These are phyloP conservation scores for Anseranas semipalmata DNA, from an alignment of 2,113 vertebrate species.

Conservation along the genomic window DNA sequence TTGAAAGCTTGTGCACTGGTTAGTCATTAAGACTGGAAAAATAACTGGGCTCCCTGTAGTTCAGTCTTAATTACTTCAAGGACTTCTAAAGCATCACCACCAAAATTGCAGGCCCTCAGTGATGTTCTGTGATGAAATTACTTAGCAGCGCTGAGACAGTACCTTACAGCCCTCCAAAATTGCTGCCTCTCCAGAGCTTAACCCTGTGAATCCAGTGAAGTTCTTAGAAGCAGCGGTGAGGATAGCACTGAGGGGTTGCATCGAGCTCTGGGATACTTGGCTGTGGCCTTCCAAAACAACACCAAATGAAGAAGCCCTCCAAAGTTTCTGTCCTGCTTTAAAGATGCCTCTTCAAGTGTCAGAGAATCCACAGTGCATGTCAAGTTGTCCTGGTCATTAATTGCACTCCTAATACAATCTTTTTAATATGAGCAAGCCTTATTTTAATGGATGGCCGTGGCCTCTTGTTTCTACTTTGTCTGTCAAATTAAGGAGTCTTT, in stretches of 20 bases:
- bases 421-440: background rate
- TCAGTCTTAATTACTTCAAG: background rate
- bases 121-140: background rate
- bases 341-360: background rate
- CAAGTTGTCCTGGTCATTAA: background rate
- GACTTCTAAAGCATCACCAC: background rate
- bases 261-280: background rate
- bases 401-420: background rate
- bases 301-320: background rate
- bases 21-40: background rate
- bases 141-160: rapidly evolving
- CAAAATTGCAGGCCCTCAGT: background rate
- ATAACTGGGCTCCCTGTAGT: background rate
- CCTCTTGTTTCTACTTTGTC: background rate
- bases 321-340: background rate
- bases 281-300: background rate
- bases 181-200: background rate
- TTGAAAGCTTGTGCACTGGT: background rate
- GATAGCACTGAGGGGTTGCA: background rate
- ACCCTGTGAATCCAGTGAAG: background rate
- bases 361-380: background rate
- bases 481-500: background rate
- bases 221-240: background rate
- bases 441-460: background rate
- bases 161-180: background rate